Base-by-base conservation (phyloP, 2,888 invertebrate genomes). In the Dicroscelio sp. region DNA sequence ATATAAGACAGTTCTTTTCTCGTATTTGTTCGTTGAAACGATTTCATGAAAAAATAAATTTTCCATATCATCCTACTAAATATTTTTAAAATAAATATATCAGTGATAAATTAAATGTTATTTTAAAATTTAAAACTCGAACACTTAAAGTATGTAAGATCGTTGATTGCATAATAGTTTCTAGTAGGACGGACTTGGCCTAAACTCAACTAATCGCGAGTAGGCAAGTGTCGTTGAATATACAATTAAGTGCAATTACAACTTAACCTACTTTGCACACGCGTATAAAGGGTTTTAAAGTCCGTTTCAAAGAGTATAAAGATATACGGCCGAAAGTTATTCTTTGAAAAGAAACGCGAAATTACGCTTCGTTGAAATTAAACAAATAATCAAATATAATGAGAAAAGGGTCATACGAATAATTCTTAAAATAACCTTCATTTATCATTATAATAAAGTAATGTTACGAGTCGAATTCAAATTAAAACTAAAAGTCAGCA, bases 171-270 rank as follows among this genome's bases (percentile, higher is more conserved):
- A 73, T 91, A 91, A 92, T 87, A 79, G 88, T 84, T 86, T 71
- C 89, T 85, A 76, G 76, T 86, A 88, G 87, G 86, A 87, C 89
- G 87, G 90, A 92, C 88, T 91, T 87, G 90, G 90, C 88, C 82
- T 94, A 94, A 94, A 93, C 94, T 93, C 93, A 78, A 84, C 93
- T 94, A 95, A 95, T 96, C 94, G 94, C 92, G 90, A 94, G 93
- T 93, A 94, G 93, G 94, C 95, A 95, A 95, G 95, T 95, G 95
- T 94, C 94, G 94, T 94, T 95, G 95, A 95, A 95, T 95, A 93
- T 93, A 93, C 95, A 96, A 96, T 96, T 96, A 96, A 95, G 95
- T 94, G 95, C 95, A 95, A 96, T 96, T 96, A 96, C 94, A 94
- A 93, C 93, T 94, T 96, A 95, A 96, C 96, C 96, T 94, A 96